phyloP scores from a whole-genome alignment of 2,888 invertebrate species.

The Vesta saturnalis region DNA sequence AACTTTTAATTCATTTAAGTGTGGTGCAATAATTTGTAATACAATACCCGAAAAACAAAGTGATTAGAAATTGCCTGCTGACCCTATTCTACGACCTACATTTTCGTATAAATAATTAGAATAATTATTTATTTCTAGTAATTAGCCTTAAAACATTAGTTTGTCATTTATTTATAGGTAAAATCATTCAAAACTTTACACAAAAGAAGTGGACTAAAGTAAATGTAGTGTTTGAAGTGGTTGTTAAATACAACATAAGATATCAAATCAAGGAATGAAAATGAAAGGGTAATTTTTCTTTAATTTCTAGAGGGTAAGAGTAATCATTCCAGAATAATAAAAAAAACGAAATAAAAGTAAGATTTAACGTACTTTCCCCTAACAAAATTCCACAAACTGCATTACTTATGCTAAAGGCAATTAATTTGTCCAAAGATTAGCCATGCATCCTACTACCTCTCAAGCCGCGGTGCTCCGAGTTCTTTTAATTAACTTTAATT shows the following conservation, averaged over 20 bases:
- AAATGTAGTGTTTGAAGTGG: no score
- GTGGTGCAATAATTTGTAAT: slow-evolving; percentile 26
- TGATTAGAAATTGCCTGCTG: slow-evolving; percentile 8
- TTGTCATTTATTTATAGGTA: no score
- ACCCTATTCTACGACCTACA: neutral
- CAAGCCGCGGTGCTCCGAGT: slow-evolving; percentile 55
- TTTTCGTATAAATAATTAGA: neutral
- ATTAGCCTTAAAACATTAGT: no score
- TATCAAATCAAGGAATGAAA: slow-evolving; percentile 1
- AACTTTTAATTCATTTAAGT: slow-evolving; percentile 32
- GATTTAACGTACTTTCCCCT: slow-evolving; percentile 41
- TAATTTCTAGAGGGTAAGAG: slow-evolving; percentile 14
- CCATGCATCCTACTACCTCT: slow-evolving; percentile 62
- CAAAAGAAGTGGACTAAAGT: no score
- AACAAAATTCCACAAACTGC: slow-evolving; percentile 49
- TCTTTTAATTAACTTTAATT: slow-evolving; percentile 66
- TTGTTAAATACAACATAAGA: neutral
- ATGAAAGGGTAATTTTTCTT: slow-evolving; percentile 17
- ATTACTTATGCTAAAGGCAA: slow-evolving; percentile 62
- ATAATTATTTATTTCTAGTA: no score
- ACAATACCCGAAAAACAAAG: slow-evolving; percentile 13
- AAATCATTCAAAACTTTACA: no score
- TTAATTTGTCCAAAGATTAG: slow-evolving; percentile 64
- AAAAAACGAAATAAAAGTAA: slow-evolving; percentile 53
- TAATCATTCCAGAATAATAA: slow-evolving; percentile 33